These are phyloP conservation scores for Sitta europaea DNA, from an alignment of 2,113 vertebrate species.

Conservation along the genomic window DNA sequence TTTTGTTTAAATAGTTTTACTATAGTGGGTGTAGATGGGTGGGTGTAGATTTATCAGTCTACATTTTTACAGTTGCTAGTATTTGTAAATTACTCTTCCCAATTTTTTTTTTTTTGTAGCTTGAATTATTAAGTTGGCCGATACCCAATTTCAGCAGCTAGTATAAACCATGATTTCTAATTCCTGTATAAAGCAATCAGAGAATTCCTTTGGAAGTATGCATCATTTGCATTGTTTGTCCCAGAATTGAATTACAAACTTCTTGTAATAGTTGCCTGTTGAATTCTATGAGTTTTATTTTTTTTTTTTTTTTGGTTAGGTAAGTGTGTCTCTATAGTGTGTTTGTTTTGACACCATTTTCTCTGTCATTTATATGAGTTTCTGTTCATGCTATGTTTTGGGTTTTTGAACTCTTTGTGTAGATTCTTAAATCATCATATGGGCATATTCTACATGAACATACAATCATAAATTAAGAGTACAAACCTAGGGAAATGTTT, in stretches of 20 bases:
- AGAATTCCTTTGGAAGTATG: background rate
- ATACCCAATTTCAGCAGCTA: background rate
- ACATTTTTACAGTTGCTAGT: background rate
- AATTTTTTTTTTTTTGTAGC: background rate
- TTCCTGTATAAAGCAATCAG: background rate
- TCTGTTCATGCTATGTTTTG: background rate
- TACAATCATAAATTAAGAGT: background rate
- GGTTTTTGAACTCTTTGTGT: background rate
- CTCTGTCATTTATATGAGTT: background rate
- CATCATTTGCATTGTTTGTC: background rate
- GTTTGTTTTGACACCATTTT: background rate
- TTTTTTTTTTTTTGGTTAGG: background rate
- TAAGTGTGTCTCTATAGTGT: background rate
- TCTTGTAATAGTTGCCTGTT: background rate
- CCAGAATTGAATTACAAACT: background rate
- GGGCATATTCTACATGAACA: background rate
- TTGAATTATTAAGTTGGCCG: background rate
- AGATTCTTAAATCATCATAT: background rate
- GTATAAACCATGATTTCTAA: background rate
- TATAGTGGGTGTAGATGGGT: rapidly evolving
- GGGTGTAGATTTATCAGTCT: background rate
- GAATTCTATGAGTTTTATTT: background rate
- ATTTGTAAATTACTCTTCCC: background rate
- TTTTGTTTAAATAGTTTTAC: background rate
- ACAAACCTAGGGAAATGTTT: background rate